These are phyloP conservation scores for Artemia sinica DNA, from an alignment of 2,888 invertebrate genomes.

Conservation along the genomic window DNA sequence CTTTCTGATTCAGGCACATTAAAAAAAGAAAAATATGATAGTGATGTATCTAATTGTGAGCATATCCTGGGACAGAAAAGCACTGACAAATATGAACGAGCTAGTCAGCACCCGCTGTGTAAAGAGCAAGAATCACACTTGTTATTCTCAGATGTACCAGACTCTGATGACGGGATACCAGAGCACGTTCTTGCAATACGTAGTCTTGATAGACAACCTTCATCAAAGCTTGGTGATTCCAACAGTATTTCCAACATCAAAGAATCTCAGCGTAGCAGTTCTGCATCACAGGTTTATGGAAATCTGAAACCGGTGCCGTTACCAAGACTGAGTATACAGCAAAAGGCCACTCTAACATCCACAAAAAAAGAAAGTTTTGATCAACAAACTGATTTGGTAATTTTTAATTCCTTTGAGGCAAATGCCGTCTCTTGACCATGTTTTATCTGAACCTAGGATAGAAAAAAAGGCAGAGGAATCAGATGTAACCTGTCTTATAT, in stretches of 20 bases:
- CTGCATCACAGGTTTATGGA: not conserved
- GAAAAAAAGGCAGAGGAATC: too few relatives aligned
- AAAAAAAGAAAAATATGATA: not conserved
- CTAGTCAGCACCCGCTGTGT: too few relatives aligned
- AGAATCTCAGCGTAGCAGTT: not conserved
- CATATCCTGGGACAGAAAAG: not conserved
- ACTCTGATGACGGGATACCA: not conserved
- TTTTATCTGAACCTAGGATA: too few relatives aligned
- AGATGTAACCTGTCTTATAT: too few relatives aligned
- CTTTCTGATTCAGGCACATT: not conserved
- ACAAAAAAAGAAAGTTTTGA: too few relatives aligned
- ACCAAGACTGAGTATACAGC: not conserved
- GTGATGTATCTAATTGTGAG: too few relatives aligned
- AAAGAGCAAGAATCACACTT: not conserved
- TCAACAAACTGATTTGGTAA: too few relatives aligned
- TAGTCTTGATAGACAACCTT: not conserved
- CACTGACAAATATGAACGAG: not conserved
- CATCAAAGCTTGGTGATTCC: not conserved
- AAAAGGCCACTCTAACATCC: not conserved
- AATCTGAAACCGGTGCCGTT: slow-evolving; percentile 6
- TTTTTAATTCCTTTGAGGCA: too few relatives aligned
- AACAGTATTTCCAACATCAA: not conserved
- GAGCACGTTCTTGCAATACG: not conserved
- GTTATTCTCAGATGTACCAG: not conserved
- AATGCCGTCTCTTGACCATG: too few relatives aligned